Base-by-base conservation (phyloP, 2,113 vertebrate genomes). In the Castor canadensis region DNA sequence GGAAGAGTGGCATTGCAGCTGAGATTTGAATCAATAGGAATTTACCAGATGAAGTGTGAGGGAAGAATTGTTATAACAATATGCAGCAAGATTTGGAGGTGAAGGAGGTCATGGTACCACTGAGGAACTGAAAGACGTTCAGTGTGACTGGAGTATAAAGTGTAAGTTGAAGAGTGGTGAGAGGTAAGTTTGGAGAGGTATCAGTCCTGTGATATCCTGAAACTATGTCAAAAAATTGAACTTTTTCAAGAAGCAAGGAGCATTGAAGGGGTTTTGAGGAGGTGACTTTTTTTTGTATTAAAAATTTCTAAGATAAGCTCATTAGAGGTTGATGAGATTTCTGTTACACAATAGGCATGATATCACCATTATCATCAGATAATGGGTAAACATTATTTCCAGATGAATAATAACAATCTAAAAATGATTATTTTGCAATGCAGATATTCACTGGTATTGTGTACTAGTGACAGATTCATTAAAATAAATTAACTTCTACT, bases 401-500 rank as follows among this genome's bases (percentile, higher is more conserved):
- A 76, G 54, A 86, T 47, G 35, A 76, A 47, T 73, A 67, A 82
- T 32, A 26, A 28, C 2, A 69, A 80, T 47, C 45, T 49, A 45
- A 9, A 82, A 88, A n/a, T 92, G 43, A 30, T 88, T 64, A 64
- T 88, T 95, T 92, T 60, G 73, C 49, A 85, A 26, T 85, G 20
- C 52, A 24, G 26, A 58, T 83, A 56, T 67, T 83, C 45, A 66
- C 22, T 87, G 20, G 4, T 69, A 89, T 77, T 54, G 13, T 73
- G 38, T 32, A 75, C 5, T 67, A 79, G 47, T 64, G 54, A 62
- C n/a, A 64, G 11, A 66, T 45, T 90, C 60, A 84, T 24, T 64
- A 75, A 87, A 79, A 56, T 84, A 82, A 93, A 77, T 94, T n/a
- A 64, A 84, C 17, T 86, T 75, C 22, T 66, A 32, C 60, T 40